Conservation (phyloP, 2,888 invertebrate species). For the Andrena trimmerana region DNA sequence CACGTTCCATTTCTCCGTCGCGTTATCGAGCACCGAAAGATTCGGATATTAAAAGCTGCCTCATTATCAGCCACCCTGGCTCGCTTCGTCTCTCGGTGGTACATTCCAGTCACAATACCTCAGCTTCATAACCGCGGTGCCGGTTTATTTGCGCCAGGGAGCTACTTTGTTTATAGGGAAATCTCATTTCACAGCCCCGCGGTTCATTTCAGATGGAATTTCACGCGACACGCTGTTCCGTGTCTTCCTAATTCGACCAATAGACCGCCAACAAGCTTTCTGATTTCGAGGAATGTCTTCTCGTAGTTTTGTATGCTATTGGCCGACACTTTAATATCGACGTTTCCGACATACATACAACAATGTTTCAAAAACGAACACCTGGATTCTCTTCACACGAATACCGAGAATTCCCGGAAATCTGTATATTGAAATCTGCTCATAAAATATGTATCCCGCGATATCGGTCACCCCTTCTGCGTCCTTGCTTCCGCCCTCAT, state of each 20-base stretch:
- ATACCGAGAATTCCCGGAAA: not conserved
- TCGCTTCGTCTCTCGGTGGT: not conserved
- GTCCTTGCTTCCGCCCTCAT: not conserved
- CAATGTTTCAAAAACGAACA: not conserved
- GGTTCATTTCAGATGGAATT: conserved; percentile 14
- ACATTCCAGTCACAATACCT: not conserved
- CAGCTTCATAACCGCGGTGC: not conserved
- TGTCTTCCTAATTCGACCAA: conserved; percentile 15
- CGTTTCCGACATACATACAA: too few relatives aligned
- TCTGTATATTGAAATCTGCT: conserved; percentile 2
- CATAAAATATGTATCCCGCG: conserved; percentile 14
- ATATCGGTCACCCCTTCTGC: not conserved
- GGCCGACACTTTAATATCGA: not conserved
- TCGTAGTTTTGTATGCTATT: not conserved
- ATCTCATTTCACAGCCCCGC: not conserved
- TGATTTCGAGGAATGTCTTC: not conserved
- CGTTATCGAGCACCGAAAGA: not conserved
- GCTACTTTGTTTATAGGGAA: conserved; percentile 4
- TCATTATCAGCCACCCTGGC: not conserved
- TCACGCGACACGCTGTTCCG: not conserved
- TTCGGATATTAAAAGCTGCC: conserved; percentile 26
- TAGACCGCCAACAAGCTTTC: conserved; percentile 12
- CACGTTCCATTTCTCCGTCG: not conserved
- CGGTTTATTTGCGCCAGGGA: not conserved
- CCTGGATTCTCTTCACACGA: not conserved